Base-by-base conservation (phyloP, 2,113 vertebrate species). In the Sylvietta virens region DNA sequence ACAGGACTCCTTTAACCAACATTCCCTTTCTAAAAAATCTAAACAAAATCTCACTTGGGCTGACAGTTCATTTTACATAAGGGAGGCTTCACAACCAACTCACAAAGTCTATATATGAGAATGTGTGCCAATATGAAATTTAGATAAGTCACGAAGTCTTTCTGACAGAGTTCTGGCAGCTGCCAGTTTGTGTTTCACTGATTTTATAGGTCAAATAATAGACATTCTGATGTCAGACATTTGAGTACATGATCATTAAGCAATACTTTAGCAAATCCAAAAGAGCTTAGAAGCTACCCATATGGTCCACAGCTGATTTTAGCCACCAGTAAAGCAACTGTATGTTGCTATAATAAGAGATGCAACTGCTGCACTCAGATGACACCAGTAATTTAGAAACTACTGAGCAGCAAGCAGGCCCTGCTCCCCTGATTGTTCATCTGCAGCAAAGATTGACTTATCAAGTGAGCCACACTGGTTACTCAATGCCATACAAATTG, bases 121-220 rank as follows among this genome's bases (percentile, higher is more conserved):
- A 81, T 1, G 3, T 35, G 40, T 30, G 70, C 16, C 50, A 89
- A 40, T 12, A 54, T 33, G 45, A 51, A 42, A 69, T 67, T 58
- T 35, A 81, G 57, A 0, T 37, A 86, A 62, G 33, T 69, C 66
- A 78, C 18, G 6, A 81, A 74, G n/a, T 39, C 44, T n/a, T 90
- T 72, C 72, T 70, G 58, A 88, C 39, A 76, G 70, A 81, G 56
- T 61, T 85, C 74, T 90, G 54, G 72, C 78, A 94, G 78, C 48
- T 88, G 71, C 62, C 33, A 85, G 47, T 60, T 77, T 51, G 31
- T 33, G 33, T 96, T 81, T 91, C 85, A 77, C 44, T 81, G 50
- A 60, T 91, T 95, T 92, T 86, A 89, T 74, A 94, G 88, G 79
- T 86, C 93, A 94, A 82, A 86, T 88, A 76, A 95, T 39, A 92